Base-by-base conservation (phyloP, 2,797 vertebrate species). In the Hephaestus fuliginosus region DNA sequence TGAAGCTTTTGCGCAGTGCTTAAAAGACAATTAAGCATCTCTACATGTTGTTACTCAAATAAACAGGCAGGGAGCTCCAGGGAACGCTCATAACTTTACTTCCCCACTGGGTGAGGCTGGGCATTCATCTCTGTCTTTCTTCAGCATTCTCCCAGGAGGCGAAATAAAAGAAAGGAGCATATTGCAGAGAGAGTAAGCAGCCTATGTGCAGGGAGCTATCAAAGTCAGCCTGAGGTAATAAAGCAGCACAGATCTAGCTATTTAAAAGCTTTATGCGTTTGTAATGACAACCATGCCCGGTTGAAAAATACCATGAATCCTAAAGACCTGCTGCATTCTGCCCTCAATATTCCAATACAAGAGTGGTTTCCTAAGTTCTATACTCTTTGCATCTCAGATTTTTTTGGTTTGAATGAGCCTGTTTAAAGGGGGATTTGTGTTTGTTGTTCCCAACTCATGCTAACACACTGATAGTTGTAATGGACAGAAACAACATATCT, bases 241-340 rank as follows among this genome's bases (percentile, higher is more conserved):
- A 88, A 83, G 66, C 56, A 81, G 82, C 83, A 64, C 67, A 70
- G 25, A 77, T 70, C 62, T 68, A 82, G 72, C 73, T 68, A 68
- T 86, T 87, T 72, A 63, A 76, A 75, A 18, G 43, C 69, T 70
- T 63, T 41, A 74, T 60, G 61, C 70, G 70, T 65, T 33, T 52
- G 36, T 85, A 82, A 80, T 52, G 43, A 30, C 76, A 39, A 70
- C 78, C 78, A 69, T 30, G 5, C 76, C 65, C 80, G 65, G 74
- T 76, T 74, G 65, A 72, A 64, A 72, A 81, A 78, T 30, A 80
- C n/a, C 73, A 64, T 39, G 25, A 78, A 83, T 75, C 52, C 60
- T 68, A 13, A 75, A 79, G 28, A 64, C 62, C 30, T 65, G 1
- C 66, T 71, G 49, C 30, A 33, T 22, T 14, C 36, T 48, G 46